Percentiles rank a stretch among this genome's conserved stretches.
phyloP scores from a whole-genome alignment of 2,113 vertebrate genomes.

The Carassius gibelio region DNA sequence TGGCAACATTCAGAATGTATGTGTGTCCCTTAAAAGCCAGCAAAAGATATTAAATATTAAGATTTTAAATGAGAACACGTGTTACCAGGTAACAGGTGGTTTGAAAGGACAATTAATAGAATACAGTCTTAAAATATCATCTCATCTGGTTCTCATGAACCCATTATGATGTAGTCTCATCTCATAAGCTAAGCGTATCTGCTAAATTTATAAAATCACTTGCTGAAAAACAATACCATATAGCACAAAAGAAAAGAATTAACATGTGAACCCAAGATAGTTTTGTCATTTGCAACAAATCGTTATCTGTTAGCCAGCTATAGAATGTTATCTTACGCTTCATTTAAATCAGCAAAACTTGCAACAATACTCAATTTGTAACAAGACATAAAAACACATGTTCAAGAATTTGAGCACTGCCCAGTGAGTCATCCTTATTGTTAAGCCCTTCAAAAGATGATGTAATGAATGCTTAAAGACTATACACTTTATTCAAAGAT shows the following conservation, averaged over 20 bases:
- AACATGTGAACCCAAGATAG: no score
- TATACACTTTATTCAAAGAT: slow-evolving; percentile 21
- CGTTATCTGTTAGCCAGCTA: no score
- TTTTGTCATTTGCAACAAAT: no score
- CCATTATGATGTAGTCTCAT: neutral
- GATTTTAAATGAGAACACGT: neutral
- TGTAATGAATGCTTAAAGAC: neutral
- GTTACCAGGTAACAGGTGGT: neutral
- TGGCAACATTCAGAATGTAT: neutral
- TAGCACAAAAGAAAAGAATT: no score
- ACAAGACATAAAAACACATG: no score
- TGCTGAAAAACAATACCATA: no score
- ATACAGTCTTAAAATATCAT: no score
- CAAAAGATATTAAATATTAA: neutral
- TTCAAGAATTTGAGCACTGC: no score
- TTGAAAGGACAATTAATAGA: neutral
- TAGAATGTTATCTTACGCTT: no score
- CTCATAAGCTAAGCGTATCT: neutral
- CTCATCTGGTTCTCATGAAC: neutral
- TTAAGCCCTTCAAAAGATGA: neutral
- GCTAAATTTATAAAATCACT: neutral
- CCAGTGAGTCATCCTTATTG: neutral
- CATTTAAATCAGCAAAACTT: no score
- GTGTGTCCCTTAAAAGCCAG: neutral
- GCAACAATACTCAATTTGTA: no score